Evolutionary conservation across 2,113 vertebrate genomes (phyloP), one percentile per base, ranked within the genome.

Genomic region (Cynopterus brachyotis): DNA sequence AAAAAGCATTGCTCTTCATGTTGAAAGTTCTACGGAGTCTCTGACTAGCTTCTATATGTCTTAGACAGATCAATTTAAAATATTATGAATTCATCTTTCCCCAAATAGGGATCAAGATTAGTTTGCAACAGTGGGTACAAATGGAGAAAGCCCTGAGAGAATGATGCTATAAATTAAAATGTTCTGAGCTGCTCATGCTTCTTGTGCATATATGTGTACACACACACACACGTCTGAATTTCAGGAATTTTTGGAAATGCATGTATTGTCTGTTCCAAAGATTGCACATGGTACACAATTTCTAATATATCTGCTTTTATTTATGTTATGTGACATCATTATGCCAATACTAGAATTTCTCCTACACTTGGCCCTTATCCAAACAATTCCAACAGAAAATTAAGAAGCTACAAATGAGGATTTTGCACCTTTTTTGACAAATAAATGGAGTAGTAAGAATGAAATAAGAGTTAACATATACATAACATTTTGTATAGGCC

Each of bases 61-160:
- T 66, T 40, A 19, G 22, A 53, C 9, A 37, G 28, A n/a, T 32
- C 26, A 62, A 9, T 72, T 78, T 30, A 81, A 94, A 84, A 35
- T 47, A 88, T 53, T 89, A 50, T 50, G 5, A 47, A 57, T 72
- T 28, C 30, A 82, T 89, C 94, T 97, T 73, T 97, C 78, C 59
- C 96, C 97, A 82, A 84, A 83, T 53, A 84, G 80, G 91, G 79
- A 91, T 81, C 88, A 95, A 55, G 19, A 15, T 3, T 24, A 11
- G 6, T 88, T 45, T 75, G 30, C 13, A 76, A 66, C 9, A 72
- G 9, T 28, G 13, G 13, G 20, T 40, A 55, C 11, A 72, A 69
- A 35, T 42, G 32, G 42, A 89, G 96, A 87, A 95, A 96, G 96
- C 92, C 97, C 96, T 91, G 47, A 78, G 47, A 94, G 95, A 85